Percentiles rank a stretch among this genome's conserved stretches.
Conservation (phyloP, 2,113 vertebrate genomes). For the Corydoras sp. region DNA sequence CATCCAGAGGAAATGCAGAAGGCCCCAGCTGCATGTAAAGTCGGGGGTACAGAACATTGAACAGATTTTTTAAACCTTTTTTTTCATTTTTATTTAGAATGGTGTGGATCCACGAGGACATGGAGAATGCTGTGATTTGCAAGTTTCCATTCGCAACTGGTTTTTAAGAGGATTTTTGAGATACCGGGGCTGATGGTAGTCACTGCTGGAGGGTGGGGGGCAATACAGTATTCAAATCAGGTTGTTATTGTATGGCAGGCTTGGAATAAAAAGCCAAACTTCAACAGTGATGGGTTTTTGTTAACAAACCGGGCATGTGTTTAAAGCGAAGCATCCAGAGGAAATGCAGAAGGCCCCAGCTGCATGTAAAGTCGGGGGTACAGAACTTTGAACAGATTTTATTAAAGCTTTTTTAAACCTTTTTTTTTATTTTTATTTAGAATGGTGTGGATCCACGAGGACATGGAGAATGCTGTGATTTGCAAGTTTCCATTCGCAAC, state of each 20-base stretch:
- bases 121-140: conserved; percentile 36
- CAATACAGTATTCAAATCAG: too few relatives aligned
- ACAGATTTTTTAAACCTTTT: too few relatives aligned
- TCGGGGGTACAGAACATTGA: background rate
- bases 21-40: conserved; percentile 34
- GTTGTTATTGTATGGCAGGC: too few relatives aligned
- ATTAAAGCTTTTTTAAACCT: too few relatives aligned
- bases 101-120: conserved; percentile 7
- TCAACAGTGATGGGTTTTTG: too few relatives aligned
- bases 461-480: conserved; percentile 33
- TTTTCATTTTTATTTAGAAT: conserved; percentile 3
- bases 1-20: conserved; percentile 35
- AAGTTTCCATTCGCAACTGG: conserved; percentile 47
- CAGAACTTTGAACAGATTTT: too few relatives aligned
- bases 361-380: conserved; percentile 26
- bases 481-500: conserved; percentile 48
- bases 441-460: conserved; percentile 9
- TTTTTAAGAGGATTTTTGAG: conserved; percentile 47
- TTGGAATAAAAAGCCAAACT: too few relatives aligned
- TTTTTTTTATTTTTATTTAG: background rate
- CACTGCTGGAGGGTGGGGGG: background rate
- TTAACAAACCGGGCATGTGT: conserved; percentile 53
- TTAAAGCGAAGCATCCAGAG: conserved; percentile 47
- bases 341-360: conserved; percentile 27
- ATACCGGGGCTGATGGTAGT: conserved; percentile 19